These are phyloP conservation scores for Erebia aethiops DNA, from an alignment of 2,888 invertebrate genomes.

Conservation along the genomic window DNA sequence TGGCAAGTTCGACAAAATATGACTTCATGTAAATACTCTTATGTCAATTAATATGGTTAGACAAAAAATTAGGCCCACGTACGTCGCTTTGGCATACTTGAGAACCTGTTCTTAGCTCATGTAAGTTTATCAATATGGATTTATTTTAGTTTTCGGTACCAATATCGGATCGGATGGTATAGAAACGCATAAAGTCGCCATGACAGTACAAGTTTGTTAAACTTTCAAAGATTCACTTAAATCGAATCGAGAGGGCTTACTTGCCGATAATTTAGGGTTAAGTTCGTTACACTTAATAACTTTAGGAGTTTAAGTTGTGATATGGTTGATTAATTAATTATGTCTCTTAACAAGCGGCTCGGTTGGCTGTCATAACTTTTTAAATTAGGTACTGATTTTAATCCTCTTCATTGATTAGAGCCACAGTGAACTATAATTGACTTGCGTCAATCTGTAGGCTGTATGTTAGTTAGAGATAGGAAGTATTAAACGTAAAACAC, in stretches of 20 bases:
- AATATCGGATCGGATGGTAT: background rate
- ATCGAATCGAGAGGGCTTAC: constrained; percentile 69
- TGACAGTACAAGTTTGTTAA: constrained; percentile 32
- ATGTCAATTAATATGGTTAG: too few relatives aligned
- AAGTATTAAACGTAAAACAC: too few relatives aligned
- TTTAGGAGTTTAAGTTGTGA: constrained; percentile 44
- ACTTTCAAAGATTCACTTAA: constrained; percentile 62
- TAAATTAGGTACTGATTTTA: background rate
- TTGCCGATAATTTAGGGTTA: constrained; percentile 73
- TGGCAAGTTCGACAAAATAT: too few relatives aligned
- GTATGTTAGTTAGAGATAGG: too few relatives aligned
- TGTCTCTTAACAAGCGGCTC: constrained; percentile 15
- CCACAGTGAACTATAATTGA: too few relatives aligned
- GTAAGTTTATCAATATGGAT: too few relatives aligned
- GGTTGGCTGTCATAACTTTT: constrained; percentile 18
- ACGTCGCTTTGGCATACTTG: too few relatives aligned
- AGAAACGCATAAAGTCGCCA: constrained; percentile 14
- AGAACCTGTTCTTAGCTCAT: too few relatives aligned
- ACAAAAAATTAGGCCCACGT: too few relatives aligned
- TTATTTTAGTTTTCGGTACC: too few relatives aligned
- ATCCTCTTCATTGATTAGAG: background rate
- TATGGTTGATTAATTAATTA: constrained; percentile 30
- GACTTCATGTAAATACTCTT: too few relatives aligned
- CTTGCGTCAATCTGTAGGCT: too few relatives aligned
- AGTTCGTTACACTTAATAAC: constrained; percentile 65